phyloP scores from a whole-genome alignment of 92 coral and sea anemone species.

The Ricordea florida region DNA sequence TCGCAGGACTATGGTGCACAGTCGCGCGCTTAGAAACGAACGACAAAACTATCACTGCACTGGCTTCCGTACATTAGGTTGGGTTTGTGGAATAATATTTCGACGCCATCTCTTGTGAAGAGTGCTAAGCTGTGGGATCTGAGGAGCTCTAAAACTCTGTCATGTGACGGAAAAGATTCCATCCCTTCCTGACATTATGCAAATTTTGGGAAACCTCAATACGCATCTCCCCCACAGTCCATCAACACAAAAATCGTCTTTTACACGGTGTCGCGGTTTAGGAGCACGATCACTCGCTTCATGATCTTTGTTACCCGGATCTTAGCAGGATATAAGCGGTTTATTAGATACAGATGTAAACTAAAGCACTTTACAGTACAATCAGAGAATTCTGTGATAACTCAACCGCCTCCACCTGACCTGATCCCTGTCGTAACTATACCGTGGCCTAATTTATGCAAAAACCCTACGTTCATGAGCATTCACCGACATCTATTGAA shows the following conservation, averaged over 20 bases:
- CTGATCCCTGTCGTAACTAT: conserved; percentile 57
- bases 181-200: conserved; percentile 75
- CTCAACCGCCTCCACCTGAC: conserved; percentile 29
- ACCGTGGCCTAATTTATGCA: conserved; percentile 62
- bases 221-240: conserved; percentile 50
- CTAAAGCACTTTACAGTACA: conserved; percentile 5
- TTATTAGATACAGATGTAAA: conserved; percentile 20
- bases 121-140: neutral
- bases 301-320: conserved; percentile 14
- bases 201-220: conserved; percentile 59
- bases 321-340: conserved; percentile 22
- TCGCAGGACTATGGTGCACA: conserved; percentile 3
- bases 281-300: conserved; percentile 27
- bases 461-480: conserved; percentile 20
- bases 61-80: neutral
- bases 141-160: conserved; percentile 22
- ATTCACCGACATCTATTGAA: conserved; percentile 25
- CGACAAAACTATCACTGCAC: neutral
- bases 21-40: conserved; percentile 6
- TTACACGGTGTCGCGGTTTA: conserved; percentile 40
- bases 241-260: conserved; percentile 34
- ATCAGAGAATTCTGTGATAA: conserved; percentile 17
- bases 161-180: conserved; percentile 71
- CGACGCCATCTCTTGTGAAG: neutral
- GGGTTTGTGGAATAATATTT: neutral